Evolutionary conservation across 2,888 invertebrate species (phyloP).

Genomic region (Drosophila paramelanica): DNA sequence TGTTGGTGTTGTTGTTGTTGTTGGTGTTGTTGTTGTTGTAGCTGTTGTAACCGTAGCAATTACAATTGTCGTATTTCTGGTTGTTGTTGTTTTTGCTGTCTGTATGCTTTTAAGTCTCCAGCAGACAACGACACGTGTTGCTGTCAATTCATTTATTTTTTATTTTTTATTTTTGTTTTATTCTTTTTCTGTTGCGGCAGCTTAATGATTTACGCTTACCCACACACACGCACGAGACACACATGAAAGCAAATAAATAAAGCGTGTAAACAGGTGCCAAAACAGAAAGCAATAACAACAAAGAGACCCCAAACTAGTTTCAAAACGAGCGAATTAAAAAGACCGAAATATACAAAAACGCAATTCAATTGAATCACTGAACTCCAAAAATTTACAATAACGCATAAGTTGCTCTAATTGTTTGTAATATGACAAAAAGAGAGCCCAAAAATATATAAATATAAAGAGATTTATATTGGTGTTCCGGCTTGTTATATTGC

Average conservation of each 20-base stretch:
- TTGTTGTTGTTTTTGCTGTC: constrained; percentile 30
- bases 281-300: constrained; percentile 46
- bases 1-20: constrained; percentile 7
- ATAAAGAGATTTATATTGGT: constrained; percentile 15
- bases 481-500: constrained; percentile 30
- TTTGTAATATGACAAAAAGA: constrained; percentile 52
- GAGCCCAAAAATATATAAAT: constrained; percentile 11
- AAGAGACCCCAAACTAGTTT: constrained; percentile 52
- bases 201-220: constrained; percentile 56
- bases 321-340: constrained; percentile 13
- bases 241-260: constrained; percentile 30
- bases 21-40: constrained; percentile 15
- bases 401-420: constrained; percentile 72
- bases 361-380: constrained; percentile 53
- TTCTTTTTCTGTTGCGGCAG: constrained; percentile 6
- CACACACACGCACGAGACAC: constrained; percentile 28
- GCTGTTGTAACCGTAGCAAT: constrained; percentile 31
- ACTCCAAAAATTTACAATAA: constrained; percentile 33
- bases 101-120: constrained; percentile 28
- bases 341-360: constrained; percentile 12
- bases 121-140: constrained; percentile 57
- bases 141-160: constrained; percentile 51
- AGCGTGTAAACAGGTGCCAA: constrained; percentile 68
- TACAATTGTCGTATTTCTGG: constrained; percentile 25
- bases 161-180: background rate